Base-by-base conservation (phyloP, 1,140 invertebrate genomes). In the Aphelinus atriplicis region DNA sequence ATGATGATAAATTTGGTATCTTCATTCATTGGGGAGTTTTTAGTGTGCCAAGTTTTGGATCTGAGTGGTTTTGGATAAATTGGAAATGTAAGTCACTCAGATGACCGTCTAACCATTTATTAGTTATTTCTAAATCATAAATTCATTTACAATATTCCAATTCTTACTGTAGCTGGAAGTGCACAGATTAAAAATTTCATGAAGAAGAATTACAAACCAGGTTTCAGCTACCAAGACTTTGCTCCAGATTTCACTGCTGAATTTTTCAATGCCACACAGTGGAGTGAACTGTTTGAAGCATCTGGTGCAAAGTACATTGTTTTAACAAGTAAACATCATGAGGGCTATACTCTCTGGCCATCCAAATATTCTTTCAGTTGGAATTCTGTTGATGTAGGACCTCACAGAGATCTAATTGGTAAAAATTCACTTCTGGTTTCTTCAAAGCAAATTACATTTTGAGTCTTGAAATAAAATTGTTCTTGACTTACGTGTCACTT, bases 1-100 rank as follows among this genome's bases (percentile, higher is more conserved):
- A 97, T 81, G 89, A 95, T 66, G 93, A 91, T 1, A 98, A 98
- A 89, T 90, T 98, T 78, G 96, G 96, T 26, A 97, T 98, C 75
- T 98, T 98, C 82, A 88, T 97, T 57, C 96, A 98, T 81, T 98
- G 96, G 95, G 96, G 97, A 2, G 93, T 98, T 0, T 98, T 93
- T 81, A 93, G 95, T 1, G 97, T 98, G 0, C 96, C 96, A 0
- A 93, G 94, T 78, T 95, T 92, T 85, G 90, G 91, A 0, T 92
- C 92, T 1, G 96, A 96, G 89, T 97, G 95, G 96, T 97, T 96
- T 86, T 97, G 95, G 95, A 89, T 86, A 2, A 89, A 93, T 81
- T 95, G 93, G 94, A 90, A 90, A 89, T 88, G 92, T 93, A 89
- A 80, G 7, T 26, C 26, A 26, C 26, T 26, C 26, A 26, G 26